Conservation (phyloP, 2,888 invertebrate species). For the Sepioteuthis lessoniana region DNA sequence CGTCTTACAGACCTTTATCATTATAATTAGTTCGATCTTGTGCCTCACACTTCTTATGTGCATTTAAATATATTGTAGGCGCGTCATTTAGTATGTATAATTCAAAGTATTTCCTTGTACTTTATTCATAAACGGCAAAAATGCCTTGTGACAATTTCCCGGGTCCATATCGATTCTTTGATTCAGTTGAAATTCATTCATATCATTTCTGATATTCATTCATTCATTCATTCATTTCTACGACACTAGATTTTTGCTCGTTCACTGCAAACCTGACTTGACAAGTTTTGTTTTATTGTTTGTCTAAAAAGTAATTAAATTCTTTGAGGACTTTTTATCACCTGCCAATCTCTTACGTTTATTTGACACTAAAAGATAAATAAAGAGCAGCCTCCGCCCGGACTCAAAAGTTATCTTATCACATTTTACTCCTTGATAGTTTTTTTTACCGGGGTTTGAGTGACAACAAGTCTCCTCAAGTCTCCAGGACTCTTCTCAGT, state of each 20-base stretch:
- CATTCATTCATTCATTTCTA: background rate
- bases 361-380: background rate
- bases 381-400: background rate
- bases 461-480: too few relatives aligned
- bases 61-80: too few relatives aligned
- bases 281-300: background rate
- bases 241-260: background rate
- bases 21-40: too few relatives aligned
- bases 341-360: background rate
- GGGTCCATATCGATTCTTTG: background rate
- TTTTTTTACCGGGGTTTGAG: too few relatives aligned
- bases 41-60: too few relatives aligned
- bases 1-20: too few relatives aligned
- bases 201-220: background rate
- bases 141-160: background rate
- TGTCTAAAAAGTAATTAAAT: background rate
- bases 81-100: too few relatives aligned
- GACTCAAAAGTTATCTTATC: background rate
- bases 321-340: background rate
- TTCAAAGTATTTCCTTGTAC: background rate
- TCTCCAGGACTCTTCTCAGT: too few relatives aligned
- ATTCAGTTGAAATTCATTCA: background rate
- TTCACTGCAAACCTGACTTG: background rate
- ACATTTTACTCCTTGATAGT: too few relatives aligned
- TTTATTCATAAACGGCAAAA: background rate